These are phyloP conservation scores for Aradophagus sp. DNA, from an alignment of 1,140 invertebrate species.

Conservation along the genomic window DNA sequence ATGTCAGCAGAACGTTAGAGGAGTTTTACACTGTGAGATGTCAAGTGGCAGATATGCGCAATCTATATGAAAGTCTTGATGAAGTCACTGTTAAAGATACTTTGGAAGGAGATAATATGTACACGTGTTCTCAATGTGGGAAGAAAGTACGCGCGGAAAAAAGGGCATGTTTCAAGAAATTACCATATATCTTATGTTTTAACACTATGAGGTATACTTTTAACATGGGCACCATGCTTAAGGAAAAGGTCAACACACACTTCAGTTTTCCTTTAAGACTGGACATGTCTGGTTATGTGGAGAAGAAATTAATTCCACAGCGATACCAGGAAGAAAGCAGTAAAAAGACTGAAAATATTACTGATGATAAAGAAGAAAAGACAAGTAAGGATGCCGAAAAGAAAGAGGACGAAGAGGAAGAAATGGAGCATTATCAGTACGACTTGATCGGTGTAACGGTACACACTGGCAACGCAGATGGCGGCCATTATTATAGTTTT, in stretches of 20 bases:
- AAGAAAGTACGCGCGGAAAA: slow-evolving; percentile 96
- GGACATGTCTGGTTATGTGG: slow-evolving; percentile 96
- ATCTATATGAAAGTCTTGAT: slow-evolving; percentile 94
- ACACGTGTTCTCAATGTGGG: slow-evolving; percentile 95
- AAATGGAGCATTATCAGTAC: slow-evolving; percentile 83
- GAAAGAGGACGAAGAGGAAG: slow-evolving; percentile 51
- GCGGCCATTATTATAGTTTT: slow-evolving; percentile 97
- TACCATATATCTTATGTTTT: slow-evolving; percentile 94
- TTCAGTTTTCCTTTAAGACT: slow-evolving; percentile 96
- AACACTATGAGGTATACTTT: slow-evolving; percentile 99
- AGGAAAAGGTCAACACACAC: slow-evolving; percentile 97
- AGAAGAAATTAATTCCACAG: slow-evolving; percentile 93
- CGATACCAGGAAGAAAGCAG: slow-evolving; percentile 82
- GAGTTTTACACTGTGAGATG: slow-evolving; percentile 97
- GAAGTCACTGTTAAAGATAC: slow-evolving; percentile 98
- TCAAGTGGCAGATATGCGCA: slow-evolving; percentile 96
- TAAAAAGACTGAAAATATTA: slow-evolving; percentile 66
- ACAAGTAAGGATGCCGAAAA: slow-evolving; percentile 23
- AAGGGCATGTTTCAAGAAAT: slow-evolving; percentile 93
- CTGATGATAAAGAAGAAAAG: slow-evolving; percentile 60
- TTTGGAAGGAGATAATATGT: slow-evolving; percentile 97
- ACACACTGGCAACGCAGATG: slow-evolving; percentile 96
- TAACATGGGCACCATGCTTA: slow-evolving; percentile 97
- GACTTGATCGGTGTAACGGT: slow-evolving; percentile 96
- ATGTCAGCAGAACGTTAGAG: slow-evolving; percentile 94